Evolutionary conservation across 2,797 vertebrate genomes (phyloP).

Genomic region (Amblyopsis hoosieri): DNA sequence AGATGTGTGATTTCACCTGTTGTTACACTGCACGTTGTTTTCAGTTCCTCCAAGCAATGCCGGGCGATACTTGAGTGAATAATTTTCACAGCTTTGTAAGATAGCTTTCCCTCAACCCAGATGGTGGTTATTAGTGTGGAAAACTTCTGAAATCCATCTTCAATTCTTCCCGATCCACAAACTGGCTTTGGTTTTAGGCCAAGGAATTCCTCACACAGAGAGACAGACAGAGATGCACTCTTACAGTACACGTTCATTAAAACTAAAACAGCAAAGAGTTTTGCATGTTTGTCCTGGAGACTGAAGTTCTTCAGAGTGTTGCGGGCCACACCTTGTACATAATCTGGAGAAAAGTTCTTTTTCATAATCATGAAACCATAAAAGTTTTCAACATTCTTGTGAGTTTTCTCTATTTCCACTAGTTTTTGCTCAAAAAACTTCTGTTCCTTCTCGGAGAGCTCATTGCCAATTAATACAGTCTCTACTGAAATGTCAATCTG

Average conservation of each 20-base stretch:
- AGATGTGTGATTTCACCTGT: constrained; percentile 57
- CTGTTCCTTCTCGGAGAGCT: constrained; percentile 61
- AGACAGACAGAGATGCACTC: constrained; percentile 55
- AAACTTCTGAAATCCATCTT: constrained; percentile 64
- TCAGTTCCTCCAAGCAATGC: constrained; percentile 64
- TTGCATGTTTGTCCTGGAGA: constrained; percentile 50
- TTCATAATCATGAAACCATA: constrained; percentile 79
- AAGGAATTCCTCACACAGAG: constrained; percentile 72
- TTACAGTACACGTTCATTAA: constrained; percentile 63
- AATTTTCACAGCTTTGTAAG: constrained; percentile 56
- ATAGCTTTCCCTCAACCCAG: constrained; percentile 34
- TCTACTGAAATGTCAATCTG: constrained; percentile 35
- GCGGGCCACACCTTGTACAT: constrained; percentile 60
- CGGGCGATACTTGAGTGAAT: constrained; percentile 64
- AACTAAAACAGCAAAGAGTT: constrained; percentile 68
- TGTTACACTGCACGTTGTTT: constrained; percentile 36
- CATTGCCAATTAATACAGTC: constrained; percentile 58
- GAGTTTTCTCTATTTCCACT: constrained; percentile 55
- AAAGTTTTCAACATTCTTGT: constrained; percentile 66
- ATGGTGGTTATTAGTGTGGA: constrained; percentile 58
- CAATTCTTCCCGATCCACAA: constrained; percentile 46
- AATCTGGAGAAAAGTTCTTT: constrained; percentile 62
- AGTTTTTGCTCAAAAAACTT: constrained; percentile 61
- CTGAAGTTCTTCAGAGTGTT: constrained; percentile 70
- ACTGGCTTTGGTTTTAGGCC: constrained; percentile 48